Evolutionary conservation across 2,888 invertebrate genomes (phyloP).

Genomic region (Crossocerus cetratus): DNA sequence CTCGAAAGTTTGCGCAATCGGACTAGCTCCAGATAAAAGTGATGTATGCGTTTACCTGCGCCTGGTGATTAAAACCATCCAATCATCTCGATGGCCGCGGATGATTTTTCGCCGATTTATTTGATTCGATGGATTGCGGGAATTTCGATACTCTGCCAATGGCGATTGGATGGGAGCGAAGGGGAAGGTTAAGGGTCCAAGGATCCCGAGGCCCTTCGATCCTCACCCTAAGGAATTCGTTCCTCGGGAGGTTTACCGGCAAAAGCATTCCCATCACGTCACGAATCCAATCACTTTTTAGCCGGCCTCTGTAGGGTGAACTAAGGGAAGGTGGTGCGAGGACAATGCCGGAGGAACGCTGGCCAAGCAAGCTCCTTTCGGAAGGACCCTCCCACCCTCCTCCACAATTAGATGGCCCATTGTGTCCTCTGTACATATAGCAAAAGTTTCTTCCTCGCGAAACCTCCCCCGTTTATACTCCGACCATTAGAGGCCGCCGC

Average conservation of each 20-base stretch:
- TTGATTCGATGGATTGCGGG: no score
- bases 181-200: neutral
- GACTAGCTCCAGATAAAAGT: no score
- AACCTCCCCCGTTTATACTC: no score
- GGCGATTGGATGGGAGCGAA: neutral
- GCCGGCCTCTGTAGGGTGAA: slow-evolving; percentile 28
- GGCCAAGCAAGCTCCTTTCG: slow-evolving; percentile 36
- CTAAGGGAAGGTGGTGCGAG: slow-evolving; percentile 5
- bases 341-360: slow-evolving; percentile 47
- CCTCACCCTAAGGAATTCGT: slow-evolving; percentile 34
- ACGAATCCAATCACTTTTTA: slow-evolving; percentile 64
- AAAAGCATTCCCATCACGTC: slow-evolving; percentile 49
- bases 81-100: no score
- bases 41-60: no score
- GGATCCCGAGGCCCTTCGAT: neutral
- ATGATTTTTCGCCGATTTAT: no score
- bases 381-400: slow-evolving; percentile 13
- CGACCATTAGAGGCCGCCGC: no score
- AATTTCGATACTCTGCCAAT: no score
- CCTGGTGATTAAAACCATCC: no score
- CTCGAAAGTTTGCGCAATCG: no score
- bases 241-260: slow-evolving; percentile 14
- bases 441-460: neutral
- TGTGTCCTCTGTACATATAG: neutral
- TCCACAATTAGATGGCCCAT: neutral